Base-by-base conservation (phyloP, 1,140 invertebrate species). In the Maniola jurtina region DNA sequence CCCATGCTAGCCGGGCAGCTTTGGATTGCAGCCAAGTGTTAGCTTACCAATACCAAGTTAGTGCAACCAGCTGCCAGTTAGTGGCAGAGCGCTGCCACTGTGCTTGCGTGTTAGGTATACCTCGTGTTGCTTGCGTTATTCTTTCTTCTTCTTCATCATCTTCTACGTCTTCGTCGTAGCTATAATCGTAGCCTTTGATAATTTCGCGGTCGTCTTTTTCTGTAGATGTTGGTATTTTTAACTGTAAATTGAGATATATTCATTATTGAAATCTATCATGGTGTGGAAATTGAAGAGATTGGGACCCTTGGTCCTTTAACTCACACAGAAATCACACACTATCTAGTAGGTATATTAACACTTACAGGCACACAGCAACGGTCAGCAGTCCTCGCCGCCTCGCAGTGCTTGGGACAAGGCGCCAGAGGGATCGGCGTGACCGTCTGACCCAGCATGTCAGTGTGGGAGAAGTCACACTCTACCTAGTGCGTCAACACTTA, bases 391-490 rank as follows among this genome's bases (percentile, higher is more conserved):
- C 77, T 68, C 0, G 45, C 54, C 66, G 70, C 54, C 86, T 72
- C 1, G 63, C 70, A 0, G 80, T 86, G 1, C 0, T 61, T 50
- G 0, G 87, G 87, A 47, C 87, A 88, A 0, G 73, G 68, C 0
- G 73, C 76, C 36, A 80, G 11, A 0, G 79, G 70, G 0, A 84
- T 85, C 0, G 82, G 69, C 0, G 57, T 66, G 0, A 90, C 45
- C 5, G 88, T 90, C 36, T 90, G 82, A 0, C 86, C 88, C 47
- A 90, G 69, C 88, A 90, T 90, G 64, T 90, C 88, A 0, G 86
- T 90, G 71, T 90, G 88, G 0, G 88, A 90, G 76, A 88, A 90
- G 68, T 90, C 86, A 16, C 88, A 90, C 9, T 88, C 86, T 2
- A 90, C 4, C 25, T 25, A 25, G 25, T 25, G 25, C 4, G 25